Evolutionary conservation across 2,888 invertebrate species (phyloP).

Genomic region (Sicus ferrugineus): DNA sequence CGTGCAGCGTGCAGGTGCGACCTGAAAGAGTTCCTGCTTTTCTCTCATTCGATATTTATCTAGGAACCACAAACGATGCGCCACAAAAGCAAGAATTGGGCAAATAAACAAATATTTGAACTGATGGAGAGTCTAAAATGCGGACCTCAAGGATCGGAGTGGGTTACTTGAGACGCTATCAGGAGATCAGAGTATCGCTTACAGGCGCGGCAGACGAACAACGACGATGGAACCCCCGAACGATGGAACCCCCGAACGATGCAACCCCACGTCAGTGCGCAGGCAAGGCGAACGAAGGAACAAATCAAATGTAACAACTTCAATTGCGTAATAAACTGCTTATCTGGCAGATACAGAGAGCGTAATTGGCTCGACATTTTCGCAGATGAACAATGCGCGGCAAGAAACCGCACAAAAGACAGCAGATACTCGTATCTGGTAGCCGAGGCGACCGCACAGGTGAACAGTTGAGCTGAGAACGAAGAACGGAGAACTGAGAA

Average conservation of each 20-base stretch:
- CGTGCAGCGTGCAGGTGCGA: slow-evolving; percentile 26
- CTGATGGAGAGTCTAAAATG: background rate
- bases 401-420: background rate
- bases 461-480: slow-evolving; percentile 1
- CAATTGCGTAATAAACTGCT: slow-evolving; percentile 24
- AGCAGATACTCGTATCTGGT: background rate
- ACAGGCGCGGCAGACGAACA: background rate
- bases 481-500: background rate
- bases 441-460: background rate
- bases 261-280: slow-evolving; percentile 26
- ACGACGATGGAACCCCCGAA: background rate
- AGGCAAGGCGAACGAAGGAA: slow-evolving; percentile 4
- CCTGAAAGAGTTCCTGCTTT: slow-evolving; percentile 24
- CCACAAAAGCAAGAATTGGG: background rate
- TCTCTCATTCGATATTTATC: slow-evolving; percentile 44
- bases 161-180: slow-evolving; percentile 30
- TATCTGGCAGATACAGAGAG: slow-evolving; percentile 14
- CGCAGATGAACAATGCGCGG: slow-evolving; percentile 12
- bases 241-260: background rate
- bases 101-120: slow-evolving; percentile 19
- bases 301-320: slow-evolving; percentile 12
- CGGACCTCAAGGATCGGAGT: background rate
- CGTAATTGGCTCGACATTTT: slow-evolving; percentile 22
- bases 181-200: slow-evolving; percentile 29
- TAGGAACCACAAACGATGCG: slow-evolving; percentile 42